Percentiles rank a stretch among this genome's conserved stretches.
phyloP scores from a whole-genome alignment of 2,113 vertebrate species.

The Cisticola juncidis region DNA sequence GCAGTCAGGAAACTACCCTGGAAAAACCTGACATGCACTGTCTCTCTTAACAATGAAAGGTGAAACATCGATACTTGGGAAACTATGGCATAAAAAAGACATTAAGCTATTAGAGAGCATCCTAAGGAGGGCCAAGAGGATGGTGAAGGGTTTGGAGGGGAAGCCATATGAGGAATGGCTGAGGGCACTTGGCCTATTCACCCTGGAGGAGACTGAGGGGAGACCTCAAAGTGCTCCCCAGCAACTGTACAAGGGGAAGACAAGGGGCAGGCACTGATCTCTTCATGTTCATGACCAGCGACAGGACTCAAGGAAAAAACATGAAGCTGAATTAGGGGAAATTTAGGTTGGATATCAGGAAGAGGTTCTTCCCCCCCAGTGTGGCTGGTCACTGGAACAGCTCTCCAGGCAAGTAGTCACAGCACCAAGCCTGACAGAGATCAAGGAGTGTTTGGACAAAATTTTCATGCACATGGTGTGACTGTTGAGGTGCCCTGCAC shows the following conservation, averaged over 20 bases:
- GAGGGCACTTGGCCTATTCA: background rate
- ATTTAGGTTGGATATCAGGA: background rate
- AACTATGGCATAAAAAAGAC: background rate
- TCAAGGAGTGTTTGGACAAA: background rate
- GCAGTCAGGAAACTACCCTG: background rate
- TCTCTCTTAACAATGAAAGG: background rate
- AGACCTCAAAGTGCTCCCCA: background rate
- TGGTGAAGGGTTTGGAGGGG: background rate
- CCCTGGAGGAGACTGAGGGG: background rate
- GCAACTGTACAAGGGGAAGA: accelerated
- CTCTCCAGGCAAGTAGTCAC: background rate
- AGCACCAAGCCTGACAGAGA: background rate
- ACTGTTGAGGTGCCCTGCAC: background rate
- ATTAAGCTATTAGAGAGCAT: accelerated
- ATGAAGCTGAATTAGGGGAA: background rate
- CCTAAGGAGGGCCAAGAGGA: background rate
- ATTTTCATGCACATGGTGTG: background rate
- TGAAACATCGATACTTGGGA: background rate
- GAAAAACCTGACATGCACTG: background rate
- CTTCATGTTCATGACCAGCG: background rate
- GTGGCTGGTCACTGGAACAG: background rate
- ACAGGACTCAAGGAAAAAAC: background rate
- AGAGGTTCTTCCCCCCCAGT: background rate
- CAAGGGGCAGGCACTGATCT: accelerated
- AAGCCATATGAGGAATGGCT: background rate